Evolutionary conservation across 1,140 invertebrate species (phyloP), one percentile per base, ranked within the genome.

Genomic region (Mamestra configurata): DNA sequence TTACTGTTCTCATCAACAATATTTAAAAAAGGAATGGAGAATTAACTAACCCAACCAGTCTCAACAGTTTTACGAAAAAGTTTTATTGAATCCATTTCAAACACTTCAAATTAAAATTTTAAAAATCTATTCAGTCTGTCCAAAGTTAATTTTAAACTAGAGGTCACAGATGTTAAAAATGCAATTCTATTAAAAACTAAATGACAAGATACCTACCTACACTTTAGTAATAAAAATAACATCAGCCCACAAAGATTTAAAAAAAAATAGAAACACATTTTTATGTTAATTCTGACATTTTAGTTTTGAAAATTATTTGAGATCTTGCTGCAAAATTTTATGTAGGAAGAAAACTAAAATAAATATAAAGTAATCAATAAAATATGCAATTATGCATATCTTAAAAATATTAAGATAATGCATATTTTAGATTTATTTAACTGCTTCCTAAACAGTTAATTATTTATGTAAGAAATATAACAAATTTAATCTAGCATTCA

Each of bases 131-230:
- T 57, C 2, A 18, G 15, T 15, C 11, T 57, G 22, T 57, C 1
- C n/a, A 4, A 4, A n/a, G 43, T 57, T 57, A 57, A 15, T 57
- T 57, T 27, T 57, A 31, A 13, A 57, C 2, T 13, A 55, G 8
- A 55, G 53, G 53, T 55, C 53, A 57, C 0, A 27, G 24, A 13
- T n/a, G 13, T 49, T n/a, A n/a, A 57, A 57, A 57, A 57, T 27
- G 22, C 3, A 22, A 57, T 10, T 10, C 13, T 57, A 27, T 20
- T 24, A 55, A 24, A 55, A 55, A 24, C 1, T 24, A 13, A 57
- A 57, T 57, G 53, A 24, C 53, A 57, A 57, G 53, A 1, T 57
- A n/a, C n/a, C n/a, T n/a, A n/a, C n/a, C n/a, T n/a, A 55, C 11
- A 27, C 10, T 57, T 57, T 27, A 13, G 10, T 15, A 18, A 4